Evolutionary conservation across 1,140 invertebrate genomes (phyloP), one percentile per base, ranked within the genome.

Genomic region (Caenorhabditis remanei): DNA sequence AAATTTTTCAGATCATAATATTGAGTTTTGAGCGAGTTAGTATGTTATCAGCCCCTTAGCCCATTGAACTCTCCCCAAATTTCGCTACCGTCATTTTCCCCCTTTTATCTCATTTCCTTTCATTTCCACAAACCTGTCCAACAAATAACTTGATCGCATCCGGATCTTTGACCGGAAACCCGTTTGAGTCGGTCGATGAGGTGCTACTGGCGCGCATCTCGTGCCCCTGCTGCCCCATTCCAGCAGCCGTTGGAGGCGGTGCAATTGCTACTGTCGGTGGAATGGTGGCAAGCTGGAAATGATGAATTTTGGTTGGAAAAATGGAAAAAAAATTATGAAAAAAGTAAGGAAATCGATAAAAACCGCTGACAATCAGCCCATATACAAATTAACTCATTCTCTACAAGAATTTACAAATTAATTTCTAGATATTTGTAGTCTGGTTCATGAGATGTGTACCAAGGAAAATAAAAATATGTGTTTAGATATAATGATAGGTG

Each of bases 131-230:
- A 43, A 92, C 91, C 90, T 92, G 91, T 63, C 91, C 91, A 61
- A 92, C 91, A 84, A 92, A 92, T 4, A 92, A 87, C 71, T 92
- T 92, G 16, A 92, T 88, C 21, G 91, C 89, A 87, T 92, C 91
- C 7, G 85, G 56, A 86, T 92, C 91, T 83, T 92, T 92, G 7
- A 92, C 92, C 21, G 91, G 91, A 83, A 92, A 92, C 32, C 91
- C 91, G 79, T 92, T 93, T 48, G 89, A 90, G 71, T 92, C 91
- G 11, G 91, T 92, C 13, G 90, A 91, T 1, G 91, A 89, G 43
- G 90, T 79, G 9, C 87, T 63, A 21, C 86, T 88, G 85, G 87
- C 84, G 58, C 87, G 50, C 50, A 58, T 43, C 63, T 85, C 67
- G 50, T 88, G 87, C 83, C 40, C 32, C 71, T 79, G 71, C 71